These are phyloP conservation scores for Antitype chi DNA, from an alignment of 2,888 invertebrate species.

Conservation along the genomic window DNA sequence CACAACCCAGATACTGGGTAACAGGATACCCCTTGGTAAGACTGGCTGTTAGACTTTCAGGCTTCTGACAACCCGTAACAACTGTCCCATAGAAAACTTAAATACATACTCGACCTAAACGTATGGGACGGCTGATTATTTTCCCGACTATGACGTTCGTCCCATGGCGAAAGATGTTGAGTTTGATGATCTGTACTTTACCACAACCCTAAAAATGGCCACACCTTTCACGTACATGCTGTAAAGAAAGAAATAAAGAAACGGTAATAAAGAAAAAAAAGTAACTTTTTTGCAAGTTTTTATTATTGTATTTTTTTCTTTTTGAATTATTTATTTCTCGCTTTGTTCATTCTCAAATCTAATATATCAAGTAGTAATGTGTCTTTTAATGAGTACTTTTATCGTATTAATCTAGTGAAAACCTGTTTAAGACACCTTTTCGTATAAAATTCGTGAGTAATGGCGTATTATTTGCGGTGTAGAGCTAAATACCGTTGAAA, in stretches of 20 bases:
- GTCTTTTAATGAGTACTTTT: conserved; percentile 57
- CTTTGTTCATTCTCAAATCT: conserved; percentile 57
- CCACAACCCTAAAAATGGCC: not conserved
- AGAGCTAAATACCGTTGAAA: conserved; percentile 44
- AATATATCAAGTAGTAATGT: conserved; percentile 61
- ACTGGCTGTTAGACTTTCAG: too few relatives aligned
- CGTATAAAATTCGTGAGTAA: conserved; percentile 58
- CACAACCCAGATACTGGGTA: too few relatives aligned
- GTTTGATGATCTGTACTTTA: not conserved
- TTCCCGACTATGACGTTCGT: not conserved
- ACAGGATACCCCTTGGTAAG: too few relatives aligned
- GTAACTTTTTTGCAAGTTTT: conserved; percentile 2
- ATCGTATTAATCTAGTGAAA: conserved; percentile 60
- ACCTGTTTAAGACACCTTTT: conserved; percentile 62
- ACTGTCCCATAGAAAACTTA: too few relatives aligned
- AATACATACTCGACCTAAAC: too few relatives aligned
- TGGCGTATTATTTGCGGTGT: conserved; percentile 52
- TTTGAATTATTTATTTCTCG: conserved; percentile 59
- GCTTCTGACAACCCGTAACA: too few relatives aligned
- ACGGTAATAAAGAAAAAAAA: conserved; percentile 26
- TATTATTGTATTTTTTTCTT: conserved; percentile 9
- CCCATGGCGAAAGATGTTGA: not conserved
- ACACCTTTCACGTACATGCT: not conserved
- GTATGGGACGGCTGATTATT: too few relatives aligned
- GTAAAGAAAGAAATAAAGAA: conserved; percentile 10